phyloP scores from a whole-genome alignment of 1,140 invertebrate species.

The Diabrotica virgifera region DNA sequence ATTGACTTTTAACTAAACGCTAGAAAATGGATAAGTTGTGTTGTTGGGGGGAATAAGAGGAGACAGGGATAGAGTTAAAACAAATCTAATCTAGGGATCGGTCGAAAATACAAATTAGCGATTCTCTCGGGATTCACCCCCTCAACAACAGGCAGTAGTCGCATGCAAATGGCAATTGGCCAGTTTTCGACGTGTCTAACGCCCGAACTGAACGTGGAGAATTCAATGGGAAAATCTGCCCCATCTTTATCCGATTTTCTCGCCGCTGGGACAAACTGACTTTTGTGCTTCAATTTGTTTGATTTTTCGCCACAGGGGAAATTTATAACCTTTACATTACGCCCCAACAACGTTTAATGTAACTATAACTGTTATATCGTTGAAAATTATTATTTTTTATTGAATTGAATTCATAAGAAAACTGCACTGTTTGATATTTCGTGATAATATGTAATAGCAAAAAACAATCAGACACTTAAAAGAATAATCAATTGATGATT shows the following conservation, averaged over 20 bases:
- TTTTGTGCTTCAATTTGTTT: slow-evolving; percentile 8
- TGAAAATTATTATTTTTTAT: no score
- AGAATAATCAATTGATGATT: no score
- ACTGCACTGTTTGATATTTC: no score
- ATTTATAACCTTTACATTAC: neutral
- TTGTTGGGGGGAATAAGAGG: slow-evolving; percentile 30
- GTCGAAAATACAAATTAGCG: slow-evolving; percentile 44
- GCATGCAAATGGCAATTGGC: slow-evolving; percentile 45
- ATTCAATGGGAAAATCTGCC: slow-evolving; percentile 25
- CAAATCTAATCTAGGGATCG: slow-evolving; percentile 46
- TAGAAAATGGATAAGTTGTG: slow-evolving; percentile 47
- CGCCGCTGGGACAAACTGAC: slow-evolving; percentile 26
- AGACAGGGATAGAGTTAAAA: slow-evolving; percentile 22
- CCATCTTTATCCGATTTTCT: slow-evolving; percentile 38
- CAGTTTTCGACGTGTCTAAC: slow-evolving; percentile 36
- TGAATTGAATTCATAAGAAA: no score
- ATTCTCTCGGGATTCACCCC: slow-evolving; percentile 34
- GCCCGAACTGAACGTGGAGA: slow-evolving; percentile 35
- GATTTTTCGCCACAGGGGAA: slow-evolving; percentile 23
- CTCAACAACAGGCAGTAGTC: slow-evolving; percentile 12
- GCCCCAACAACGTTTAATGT: no score
- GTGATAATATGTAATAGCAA: no score
- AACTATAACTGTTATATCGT: no score
- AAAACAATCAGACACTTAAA: no score
- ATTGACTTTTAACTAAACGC: slow-evolving; percentile 48